Conservation (phyloP, 64 coral and sea anemone species). For the Hydrozoanthus tunicans region DNA sequence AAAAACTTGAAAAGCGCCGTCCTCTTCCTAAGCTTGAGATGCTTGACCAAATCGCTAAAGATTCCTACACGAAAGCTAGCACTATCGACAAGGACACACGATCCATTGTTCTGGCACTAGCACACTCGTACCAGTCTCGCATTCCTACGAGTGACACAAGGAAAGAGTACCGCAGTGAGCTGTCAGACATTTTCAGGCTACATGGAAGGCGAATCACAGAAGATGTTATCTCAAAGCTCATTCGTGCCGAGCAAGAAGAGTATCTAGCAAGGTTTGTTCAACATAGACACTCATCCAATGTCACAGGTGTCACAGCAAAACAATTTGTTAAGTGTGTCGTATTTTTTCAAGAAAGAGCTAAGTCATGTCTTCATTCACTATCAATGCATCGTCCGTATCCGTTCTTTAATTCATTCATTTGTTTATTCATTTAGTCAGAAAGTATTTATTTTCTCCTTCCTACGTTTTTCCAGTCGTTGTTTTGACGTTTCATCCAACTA, state of each 20-base stretch:
- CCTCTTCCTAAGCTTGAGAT: not conserved
- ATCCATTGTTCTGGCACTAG: conserved; percentile 43
- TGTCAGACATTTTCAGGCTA: conserved; percentile 41
- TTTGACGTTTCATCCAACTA: too few relatives aligned
- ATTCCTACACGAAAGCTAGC: not conserved
- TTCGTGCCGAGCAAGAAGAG: conserved; percentile 77
- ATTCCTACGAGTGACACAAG: conserved; percentile 55
- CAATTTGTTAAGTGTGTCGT: too few relatives aligned
- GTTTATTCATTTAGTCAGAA: too few relatives aligned
- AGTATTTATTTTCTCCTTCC: too few relatives aligned
- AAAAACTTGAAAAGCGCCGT: conserved; percentile 17
- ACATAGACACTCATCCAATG: too few relatives aligned
- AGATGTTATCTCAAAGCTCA: conserved; percentile 27
- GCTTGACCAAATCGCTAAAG: not conserved
- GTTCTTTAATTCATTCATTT: too few relatives aligned
- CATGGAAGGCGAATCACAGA: conserved; percentile 12
- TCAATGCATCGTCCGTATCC: too few relatives aligned
- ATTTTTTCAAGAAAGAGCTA: too few relatives aligned
- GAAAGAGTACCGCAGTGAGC: conserved; percentile 9
- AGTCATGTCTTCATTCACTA: too few relatives aligned
- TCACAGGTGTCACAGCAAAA: too few relatives aligned
- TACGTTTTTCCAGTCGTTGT: too few relatives aligned
- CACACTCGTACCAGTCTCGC: conserved; percentile 49
- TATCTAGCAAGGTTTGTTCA: conserved; percentile 65
- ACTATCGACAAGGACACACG: conserved; percentile 15